Conservation (phyloP, 2,113 vertebrate species). For the Irena cyanogastra region DNA sequence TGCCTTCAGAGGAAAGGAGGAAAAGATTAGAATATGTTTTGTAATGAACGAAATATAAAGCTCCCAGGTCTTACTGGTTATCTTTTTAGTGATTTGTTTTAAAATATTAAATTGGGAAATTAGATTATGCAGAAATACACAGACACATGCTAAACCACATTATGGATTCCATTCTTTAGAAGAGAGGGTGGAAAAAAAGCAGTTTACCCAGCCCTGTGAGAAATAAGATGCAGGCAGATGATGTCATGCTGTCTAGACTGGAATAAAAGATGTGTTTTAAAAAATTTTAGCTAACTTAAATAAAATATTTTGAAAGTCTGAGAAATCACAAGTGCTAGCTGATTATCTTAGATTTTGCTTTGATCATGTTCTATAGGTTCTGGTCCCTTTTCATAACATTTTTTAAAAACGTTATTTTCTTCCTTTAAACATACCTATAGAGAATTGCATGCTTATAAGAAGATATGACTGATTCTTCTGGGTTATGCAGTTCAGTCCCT, state of each 20-base stretch:
- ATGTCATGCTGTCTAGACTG: constrained; percentile 16
- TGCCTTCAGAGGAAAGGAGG: neutral
- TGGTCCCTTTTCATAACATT: neutral
- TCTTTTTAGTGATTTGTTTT: neutral
- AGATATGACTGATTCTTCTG: constrained; percentile 20
- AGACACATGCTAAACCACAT: neutral
- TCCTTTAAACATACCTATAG: neutral
- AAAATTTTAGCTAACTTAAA: neutral
- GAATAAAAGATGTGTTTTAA: neutral
- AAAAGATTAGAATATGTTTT: neutral
- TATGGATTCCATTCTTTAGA: neutral
- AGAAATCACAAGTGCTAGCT: neutral
- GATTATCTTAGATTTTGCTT: constrained; percentile 1
- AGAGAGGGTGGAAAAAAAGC: neutral
- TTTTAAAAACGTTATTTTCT: neutral
- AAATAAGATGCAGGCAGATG: neutral
- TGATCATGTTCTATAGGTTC: neutral
- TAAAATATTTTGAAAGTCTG: constrained; percentile 12
- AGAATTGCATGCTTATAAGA: neutral
- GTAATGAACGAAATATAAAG: neutral
- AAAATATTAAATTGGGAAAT: neutral
- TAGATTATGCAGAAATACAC: neutral
- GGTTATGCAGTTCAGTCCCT: neutral
- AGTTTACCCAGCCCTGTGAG: neutral
- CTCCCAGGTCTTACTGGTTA: neutral